Evolutionary conservation across 2,888 invertebrate species (phyloP).

Genomic region (Crioceris asparagi): DNA sequence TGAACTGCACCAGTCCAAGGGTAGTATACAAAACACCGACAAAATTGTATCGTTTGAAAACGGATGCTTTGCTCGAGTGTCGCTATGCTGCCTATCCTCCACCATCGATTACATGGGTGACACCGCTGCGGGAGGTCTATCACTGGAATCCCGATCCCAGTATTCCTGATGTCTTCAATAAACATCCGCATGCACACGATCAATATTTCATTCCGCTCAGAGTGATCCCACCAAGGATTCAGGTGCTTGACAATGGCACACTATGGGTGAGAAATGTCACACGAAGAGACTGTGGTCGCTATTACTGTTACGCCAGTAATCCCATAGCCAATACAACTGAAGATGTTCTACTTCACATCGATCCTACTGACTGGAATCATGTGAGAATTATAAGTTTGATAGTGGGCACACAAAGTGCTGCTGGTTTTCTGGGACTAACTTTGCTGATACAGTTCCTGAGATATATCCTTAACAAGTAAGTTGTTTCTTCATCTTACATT

Average conservation of each 20-base stretch:
- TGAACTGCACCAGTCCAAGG: conserved; percentile 59
- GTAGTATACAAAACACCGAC: conserved; percentile 51
- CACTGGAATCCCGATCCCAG: conserved; percentile 69
- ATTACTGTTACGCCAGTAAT: conserved; percentile 79
- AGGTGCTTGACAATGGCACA: conserved; percentile 47
- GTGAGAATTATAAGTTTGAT: conserved; percentile 76
- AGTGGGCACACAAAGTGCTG: conserved; percentile 71
- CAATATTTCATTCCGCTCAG: conserved; percentile 37
- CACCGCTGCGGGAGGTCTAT: conserved; percentile 58
- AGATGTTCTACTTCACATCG: conserved; percentile 67
- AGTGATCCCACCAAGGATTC: conserved; percentile 44
- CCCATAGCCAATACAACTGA: conserved; percentile 69
- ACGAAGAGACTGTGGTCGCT: conserved; percentile 73
- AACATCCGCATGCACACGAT: conserved; percentile 54
- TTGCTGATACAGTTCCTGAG: conserved; percentile 67
- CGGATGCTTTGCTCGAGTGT: conserved; percentile 65
- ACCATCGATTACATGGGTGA: conserved; percentile 79
- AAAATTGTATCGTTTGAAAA: conserved; percentile 51
- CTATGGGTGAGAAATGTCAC: conserved; percentile 43
- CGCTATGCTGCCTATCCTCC: conserved; percentile 58
- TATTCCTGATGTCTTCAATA: conserved; percentile 53
- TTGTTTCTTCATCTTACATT: no score
- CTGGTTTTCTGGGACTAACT: conserved; percentile 68
- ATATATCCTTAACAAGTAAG: conserved; percentile 60
- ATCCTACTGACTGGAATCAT: conserved; percentile 73